Percentiles rank a stretch among this genome's conserved stretches.
Evolutionary conservation across 2,113 vertebrate species (phyloP).

Genomic region (Sapayoa aenigma): DNA sequence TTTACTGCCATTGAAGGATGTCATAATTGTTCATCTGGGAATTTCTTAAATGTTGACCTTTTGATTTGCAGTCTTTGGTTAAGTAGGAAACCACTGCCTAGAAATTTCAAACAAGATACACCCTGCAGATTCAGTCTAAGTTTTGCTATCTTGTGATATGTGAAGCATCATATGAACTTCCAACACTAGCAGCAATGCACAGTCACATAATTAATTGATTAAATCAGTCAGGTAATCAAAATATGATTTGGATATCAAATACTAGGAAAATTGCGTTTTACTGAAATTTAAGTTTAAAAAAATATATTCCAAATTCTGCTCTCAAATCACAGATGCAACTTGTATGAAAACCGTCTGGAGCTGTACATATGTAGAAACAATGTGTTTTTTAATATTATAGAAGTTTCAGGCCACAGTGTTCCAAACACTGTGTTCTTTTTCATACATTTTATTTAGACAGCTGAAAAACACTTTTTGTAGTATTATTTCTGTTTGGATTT

Average conservation of each 20-base stretch:
- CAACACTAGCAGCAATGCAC: background rate
- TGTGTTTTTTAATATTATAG: background rate
- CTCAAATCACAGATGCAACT: background rate
- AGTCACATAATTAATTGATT: background rate
- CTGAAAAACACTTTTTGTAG: background rate
- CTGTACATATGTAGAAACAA: background rate
- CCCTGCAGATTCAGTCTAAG: background rate
- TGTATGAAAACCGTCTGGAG: background rate
- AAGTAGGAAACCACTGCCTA: background rate
- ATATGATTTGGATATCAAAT: background rate
- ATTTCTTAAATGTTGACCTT: background rate
- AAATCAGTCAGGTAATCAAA: background rate
- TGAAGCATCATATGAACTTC: background rate
- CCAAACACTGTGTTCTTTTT: background rate
- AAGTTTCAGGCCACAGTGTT: background rate
- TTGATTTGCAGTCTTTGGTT: background rate
- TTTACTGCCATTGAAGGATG: background rate
- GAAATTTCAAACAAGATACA: background rate
- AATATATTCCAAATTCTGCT: background rate
- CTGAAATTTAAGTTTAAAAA: background rate
- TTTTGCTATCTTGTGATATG: background rate
- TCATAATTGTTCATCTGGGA: background rate
- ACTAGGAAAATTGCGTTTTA: background rate
- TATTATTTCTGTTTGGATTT: background rate
- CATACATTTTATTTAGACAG: background rate